A percentile compares a stretch with the other conserved stretches of the same genome.
These are phyloP conservation scores for Saccostrea cuccullata DNA, from an alignment of 1,140 invertebrate genomes.

Conservation along the genomic window DNA sequence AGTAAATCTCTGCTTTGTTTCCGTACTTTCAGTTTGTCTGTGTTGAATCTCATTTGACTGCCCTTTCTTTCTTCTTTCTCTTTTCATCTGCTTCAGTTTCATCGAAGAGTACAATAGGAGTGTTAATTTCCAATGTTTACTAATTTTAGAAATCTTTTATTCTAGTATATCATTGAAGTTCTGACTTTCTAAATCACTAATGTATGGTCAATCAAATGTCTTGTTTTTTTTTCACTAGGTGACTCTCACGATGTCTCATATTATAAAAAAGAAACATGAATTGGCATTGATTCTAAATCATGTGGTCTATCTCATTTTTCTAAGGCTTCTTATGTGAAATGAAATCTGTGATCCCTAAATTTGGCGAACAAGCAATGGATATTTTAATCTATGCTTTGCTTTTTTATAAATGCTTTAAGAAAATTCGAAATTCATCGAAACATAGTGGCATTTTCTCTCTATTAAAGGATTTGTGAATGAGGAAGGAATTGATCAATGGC, in stretches of 20 bases:
- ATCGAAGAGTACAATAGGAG: background rate
- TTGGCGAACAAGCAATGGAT: too few species aligned
- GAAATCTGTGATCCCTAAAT: background rate
- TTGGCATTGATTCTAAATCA: too few species aligned
- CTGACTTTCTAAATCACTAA: background rate
- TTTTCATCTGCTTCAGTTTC: background rate
- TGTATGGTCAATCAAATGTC: background rate
- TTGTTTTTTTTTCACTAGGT: background rate
- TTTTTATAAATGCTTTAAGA: slow-evolving; percentile 1
- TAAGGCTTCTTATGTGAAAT: background rate
- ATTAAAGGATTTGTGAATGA: slow-evolving; percentile 11
- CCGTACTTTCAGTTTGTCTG: background rate
- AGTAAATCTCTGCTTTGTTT: background rate
- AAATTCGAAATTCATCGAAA: slow-evolving; percentile 10
- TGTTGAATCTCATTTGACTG: background rate
- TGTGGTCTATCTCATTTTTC: too few species aligned
- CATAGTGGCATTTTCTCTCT: background rate
- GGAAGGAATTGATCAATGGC: background rate
- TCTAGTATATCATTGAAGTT: background rate
- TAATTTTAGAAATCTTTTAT: background rate
- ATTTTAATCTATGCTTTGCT: background rate
- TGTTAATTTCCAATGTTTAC: background rate
- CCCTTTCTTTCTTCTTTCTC: background rate
- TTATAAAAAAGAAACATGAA: too few species aligned
- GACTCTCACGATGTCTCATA: background rate